Evolutionary conservation across 2,888 invertebrate genomes (phyloP), one percentile per base, ranked within the genome.

Genomic region (Psococerastis gibbosa): DNA sequence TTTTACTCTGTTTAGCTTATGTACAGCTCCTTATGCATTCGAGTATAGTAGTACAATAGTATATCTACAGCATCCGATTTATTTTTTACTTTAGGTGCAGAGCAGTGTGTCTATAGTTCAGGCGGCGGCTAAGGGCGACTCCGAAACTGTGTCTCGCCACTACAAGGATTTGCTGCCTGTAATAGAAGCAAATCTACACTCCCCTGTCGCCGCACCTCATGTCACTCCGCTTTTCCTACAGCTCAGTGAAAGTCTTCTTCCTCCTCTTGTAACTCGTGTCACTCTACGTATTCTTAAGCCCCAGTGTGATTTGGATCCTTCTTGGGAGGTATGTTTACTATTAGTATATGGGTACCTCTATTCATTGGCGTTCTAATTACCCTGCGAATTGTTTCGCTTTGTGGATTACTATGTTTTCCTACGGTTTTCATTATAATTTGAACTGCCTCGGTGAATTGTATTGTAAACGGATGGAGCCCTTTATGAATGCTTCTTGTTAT

Each of bases 261-360:
- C 2, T 5, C 67, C 71, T 46, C 60, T 73, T 8, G 64, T 88
- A 23, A 77, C 79, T 6, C 68, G 80, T 51, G 68, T 78, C 35
- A 85, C 83, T 0, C 61, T 92, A 42, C 69, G 79, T 43, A 63
- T 87, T 16, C 66, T 76, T 53, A 74, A 79, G 43, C 89, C 92
- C 0, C 77, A 78, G 41, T 91, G 88, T 56, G 77, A 78, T 57
- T 59, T 89, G 32, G 77, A 80, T 49, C 62, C 70, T 2, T 70
- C 73, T 41, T 91, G 91, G 89, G 74, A 73, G 50, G 27, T 27
- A 11, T 9, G 11, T 27, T 27, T n/a, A n/a, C n/a, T n/a, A n/a
- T n/a, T n/a, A n/a, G n/a, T n/a, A n/a, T n/a, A n/a, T n/a, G n/a
- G n/a, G n/a, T n/a, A n/a, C n/a, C n/a, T n/a, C n/a, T n/a, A n/a